Evolutionary conservation across 2,797 vertebrate genomes (phyloP).

Genomic region (Macropus fuliginosus): DNA sequence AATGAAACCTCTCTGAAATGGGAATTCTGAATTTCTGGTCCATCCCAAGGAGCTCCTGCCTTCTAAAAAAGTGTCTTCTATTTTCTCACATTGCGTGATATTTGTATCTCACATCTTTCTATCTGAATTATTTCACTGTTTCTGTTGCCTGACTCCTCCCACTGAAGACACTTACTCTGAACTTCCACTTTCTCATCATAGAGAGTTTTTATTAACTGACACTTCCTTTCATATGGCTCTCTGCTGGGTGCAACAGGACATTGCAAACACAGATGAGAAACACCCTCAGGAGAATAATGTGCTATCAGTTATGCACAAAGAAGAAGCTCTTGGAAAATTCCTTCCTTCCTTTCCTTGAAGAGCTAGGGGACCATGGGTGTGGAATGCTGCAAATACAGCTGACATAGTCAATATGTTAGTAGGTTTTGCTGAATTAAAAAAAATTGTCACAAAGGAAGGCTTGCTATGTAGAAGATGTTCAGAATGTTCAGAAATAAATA

Average conservation of each 20-base stretch:
- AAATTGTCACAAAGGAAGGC: neutral
- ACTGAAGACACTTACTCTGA: neutral
- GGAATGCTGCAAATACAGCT: neutral
- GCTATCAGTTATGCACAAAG: neutral
- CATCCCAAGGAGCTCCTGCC: neutral
- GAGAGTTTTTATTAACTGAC: neutral
- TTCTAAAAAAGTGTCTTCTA: neutral
- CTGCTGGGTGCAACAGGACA: neutral
- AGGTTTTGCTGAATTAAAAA: neutral
- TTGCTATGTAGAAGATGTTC: neutral
- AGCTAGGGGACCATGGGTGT: neutral
- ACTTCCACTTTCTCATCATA: neutral
- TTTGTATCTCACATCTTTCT: neutral
- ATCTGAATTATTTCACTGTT: neutral
- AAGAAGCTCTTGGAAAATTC: neutral
- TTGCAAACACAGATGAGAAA: neutral
- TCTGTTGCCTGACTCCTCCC: neutral
- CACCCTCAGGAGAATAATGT: neutral
- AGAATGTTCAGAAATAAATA: neutral
- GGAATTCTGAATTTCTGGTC: neutral
- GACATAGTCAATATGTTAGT: neutral
- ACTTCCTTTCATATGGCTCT: neutral
- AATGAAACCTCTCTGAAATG: neutral
- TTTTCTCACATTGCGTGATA: neutral
- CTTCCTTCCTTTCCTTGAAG: neutral